Base-by-base conservation (phyloP, 1,140 invertebrate genomes). In the Brachionus sp. region DNA sequence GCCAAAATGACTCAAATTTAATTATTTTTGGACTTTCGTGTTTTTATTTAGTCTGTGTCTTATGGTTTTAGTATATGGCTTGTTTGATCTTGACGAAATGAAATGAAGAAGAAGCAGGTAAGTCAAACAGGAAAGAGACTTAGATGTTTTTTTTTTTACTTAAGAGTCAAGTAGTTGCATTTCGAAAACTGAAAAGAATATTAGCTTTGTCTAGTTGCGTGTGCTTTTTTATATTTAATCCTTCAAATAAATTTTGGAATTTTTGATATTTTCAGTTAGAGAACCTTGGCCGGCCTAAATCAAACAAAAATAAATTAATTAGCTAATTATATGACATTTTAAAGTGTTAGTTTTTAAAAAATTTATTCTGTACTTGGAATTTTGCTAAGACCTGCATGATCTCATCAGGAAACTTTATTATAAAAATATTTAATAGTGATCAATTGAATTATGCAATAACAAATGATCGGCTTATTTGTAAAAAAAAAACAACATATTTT, bases 121-220 rank as follows among this genome's bases (percentile, higher is more conserved):
- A 75, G 70, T 46, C 25, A 75, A 75, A 75, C 42, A 75, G 70
- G 42, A 75, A 75, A 75, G 37, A 73, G 37, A 39, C 37, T 39
- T 39, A 73, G 37, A 39, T 75, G 37, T 75, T 75, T 75, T 75
- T 75, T 29, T 23, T 46, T 75, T 46, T 75, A 75, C 42, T 75
- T 70, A 70, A 70, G 64, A 70, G 66, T 70, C 66, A 70, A 70
- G 66, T 70, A 70, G 29, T 70, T 70, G 29, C 66, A 70, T 75
- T 75, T 75, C 23, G 19, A 44, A 75, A 75, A 46, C 70, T 75
- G 70, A 75, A 75, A 75, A 75, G 70, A 75, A 75, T 46, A 75
- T 75, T 75, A 70, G 12, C 64, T 73, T 44, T 37, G 37, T 25
- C 16, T 19, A 46, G 23, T 46, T 19, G 23, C 37, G 70, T 75